Evolutionary conservation across 2,797 vertebrate genomes (phyloP), one percentile per base, ranked within the genome.

Genomic region (Platalea minor): DNA sequence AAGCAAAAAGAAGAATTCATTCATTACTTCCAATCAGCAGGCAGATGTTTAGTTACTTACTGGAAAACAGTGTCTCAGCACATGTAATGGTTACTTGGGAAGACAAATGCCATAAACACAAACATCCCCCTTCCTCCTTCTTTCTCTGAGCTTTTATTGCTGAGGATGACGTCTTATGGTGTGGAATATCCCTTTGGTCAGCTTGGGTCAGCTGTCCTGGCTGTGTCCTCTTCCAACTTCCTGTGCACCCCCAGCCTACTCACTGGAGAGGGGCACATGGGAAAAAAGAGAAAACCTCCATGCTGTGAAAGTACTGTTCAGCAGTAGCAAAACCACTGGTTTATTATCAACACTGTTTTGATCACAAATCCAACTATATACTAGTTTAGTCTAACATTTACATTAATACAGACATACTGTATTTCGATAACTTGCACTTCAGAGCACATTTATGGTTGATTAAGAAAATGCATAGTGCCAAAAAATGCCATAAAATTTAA

Each of bases 181-280:
- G n/a, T 35, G n/a, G 23, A 59, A 35, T 35, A 59, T 25, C 57
- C n/a, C 15, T 35, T 35, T 35, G 21, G n/a, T 59, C 56, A 24
- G 56, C 10, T 59, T 15, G 33, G 33, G 33, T 35, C 56, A 59
- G 14, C 33, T 57, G 56, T 35, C 33, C 56, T 24, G n/a, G 14
- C 33, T 59, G n/a, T 59, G n/a, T 59, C 56, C 33, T 21, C 21
- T 59, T 10, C n/a, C 56, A 59, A 10, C 13, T 35, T 35, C 33
- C 15, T 24, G 21, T 35, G 17, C n/a, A 54, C 5, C 7, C 3
- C 24, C 5, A 46, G 24, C 28, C 19, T 54, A 35, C 14, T n/a
- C 0, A 0, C 17, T 54, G n/a, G 6, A 17, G 4, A 46, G 25
- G 25, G 17, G 3, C 20, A 69, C 1, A 6, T 7, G n/a, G 15